Base-by-base conservation (phyloP, 1,140 invertebrate species). In the Listronotus oregonensis region DNA sequence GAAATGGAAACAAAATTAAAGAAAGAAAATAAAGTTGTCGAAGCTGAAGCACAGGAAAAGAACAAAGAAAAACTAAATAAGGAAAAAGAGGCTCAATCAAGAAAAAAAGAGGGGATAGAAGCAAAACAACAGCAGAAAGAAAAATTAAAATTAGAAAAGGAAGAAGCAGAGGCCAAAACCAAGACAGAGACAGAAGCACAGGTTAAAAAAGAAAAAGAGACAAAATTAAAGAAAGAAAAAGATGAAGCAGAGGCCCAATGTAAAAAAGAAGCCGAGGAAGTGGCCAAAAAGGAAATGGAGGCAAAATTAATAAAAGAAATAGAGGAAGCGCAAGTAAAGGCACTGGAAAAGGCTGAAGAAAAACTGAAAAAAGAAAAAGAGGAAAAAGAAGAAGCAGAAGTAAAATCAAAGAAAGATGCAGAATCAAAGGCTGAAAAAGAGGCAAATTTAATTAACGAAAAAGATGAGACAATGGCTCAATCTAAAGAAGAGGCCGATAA, bases 181-280 rank as follows among this genome's bases (percentile, higher is more conserved):
- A 66, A 46, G 44, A 69, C 68, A 39, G 57, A 64, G 39, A 52
- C 68, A 52, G 60, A 73, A 18, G 68, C 69, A 50, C 40, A 66
- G 32, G 44, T 69, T 49, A 39, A 74, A 63, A 62, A 69, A 46
- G 47, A 64, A 71, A 66, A 67, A 51, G 58, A 67, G 73, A 49
- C 46, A 17, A 47, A 49, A 52, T 46, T 71, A 57, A 46, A 58
- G 51, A 40, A 66, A 55, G 49, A 71, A 67, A 52, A 70, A 52
- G 56, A 68, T 68, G 55, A 66, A 64, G 58, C 47, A 44, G 61
- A 65, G 40, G 64, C 64, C 14, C 43, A 34, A 52, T 44, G 17
- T 50, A 58, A 27, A 60, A 68, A 65, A 54, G 43, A 55, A 64
- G 57, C 47, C 39, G 55, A 55, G 68, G 55, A 72, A 66, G 62